phyloP scores from a whole-genome alignment of 1,140 invertebrate genomes.

The Mya arenaria region DNA sequence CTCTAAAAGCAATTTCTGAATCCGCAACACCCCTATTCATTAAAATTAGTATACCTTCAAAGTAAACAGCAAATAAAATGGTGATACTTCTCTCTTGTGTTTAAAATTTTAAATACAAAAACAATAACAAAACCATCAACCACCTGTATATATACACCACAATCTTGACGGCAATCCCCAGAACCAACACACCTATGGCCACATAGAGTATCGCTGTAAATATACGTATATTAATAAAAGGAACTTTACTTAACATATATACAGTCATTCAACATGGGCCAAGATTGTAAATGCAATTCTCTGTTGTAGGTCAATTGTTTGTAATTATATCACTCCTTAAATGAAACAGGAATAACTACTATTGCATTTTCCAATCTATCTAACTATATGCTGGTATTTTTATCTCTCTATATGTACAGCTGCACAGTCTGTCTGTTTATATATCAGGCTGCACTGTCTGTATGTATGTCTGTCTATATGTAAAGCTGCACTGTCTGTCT shows the following conservation, averaged over 20 bases:
- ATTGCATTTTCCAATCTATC: not conserved
- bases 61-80: not conserved
- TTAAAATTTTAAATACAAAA: not conserved
- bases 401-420: too few relatives aligned
- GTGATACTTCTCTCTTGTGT: not conserved
- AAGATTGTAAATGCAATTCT: not conserved
- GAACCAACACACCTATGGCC: conserved; percentile 60
- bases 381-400: too few relatives aligned
- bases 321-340: not conserved
- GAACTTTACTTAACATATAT: not conserved
- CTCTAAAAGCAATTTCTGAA: not conserved
- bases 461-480: too few relatives aligned
- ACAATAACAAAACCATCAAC: not conserved
- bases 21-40: not conserved
- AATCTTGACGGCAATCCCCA: conserved; percentile 56
- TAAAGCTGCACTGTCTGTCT: too few relatives aligned
- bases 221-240: not conserved
- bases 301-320: not conserved
- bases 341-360: not conserved
- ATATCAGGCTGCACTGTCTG: too few relatives aligned
- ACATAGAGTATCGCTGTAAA: conserved; percentile 73
- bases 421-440: too few relatives aligned
- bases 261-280: not conserved
- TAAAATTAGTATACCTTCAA: not conserved
- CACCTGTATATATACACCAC: conserved; percentile 57